Conservation (phyloP, 2,113 vertebrate species). For the Megatriorchis doriae region DNA sequence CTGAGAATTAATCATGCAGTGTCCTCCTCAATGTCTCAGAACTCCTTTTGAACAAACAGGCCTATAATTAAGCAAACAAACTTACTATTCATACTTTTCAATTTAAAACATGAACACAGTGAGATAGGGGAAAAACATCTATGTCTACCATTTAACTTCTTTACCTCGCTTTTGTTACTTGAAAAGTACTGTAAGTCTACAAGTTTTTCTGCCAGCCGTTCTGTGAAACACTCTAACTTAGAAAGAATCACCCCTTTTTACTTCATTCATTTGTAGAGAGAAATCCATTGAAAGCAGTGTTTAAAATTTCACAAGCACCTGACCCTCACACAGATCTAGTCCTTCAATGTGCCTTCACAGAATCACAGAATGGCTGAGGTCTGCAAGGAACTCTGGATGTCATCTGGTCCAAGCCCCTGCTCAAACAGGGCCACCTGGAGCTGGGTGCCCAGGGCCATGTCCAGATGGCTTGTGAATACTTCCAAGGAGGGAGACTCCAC, state of each 20-base stretch:
- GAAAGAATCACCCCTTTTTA: background rate
- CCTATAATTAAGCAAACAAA: background rate
- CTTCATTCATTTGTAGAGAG: background rate
- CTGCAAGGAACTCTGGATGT: background rate
- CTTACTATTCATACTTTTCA: background rate
- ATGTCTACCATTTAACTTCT: background rate
- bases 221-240: background rate
- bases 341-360: background rate
- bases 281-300: background rate
- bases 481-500: background rate
- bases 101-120: background rate
- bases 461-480: background rate
- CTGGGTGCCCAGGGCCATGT: too few relatives aligned
- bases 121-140: background rate
- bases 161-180: background rate
- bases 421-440: background rate
- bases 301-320: background rate
- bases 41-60: background rate
- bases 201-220: background rate
- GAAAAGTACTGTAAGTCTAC: background rate
- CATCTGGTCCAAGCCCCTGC: background rate
- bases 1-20: background rate
- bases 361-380: background rate
- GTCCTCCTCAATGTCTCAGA: background rate
- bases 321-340: background rate